Percentiles rank a stretch among this genome's conserved stretches.
Conservation (phyloP, 1,140 invertebrate species). For the Cylas formicarius region DNA sequence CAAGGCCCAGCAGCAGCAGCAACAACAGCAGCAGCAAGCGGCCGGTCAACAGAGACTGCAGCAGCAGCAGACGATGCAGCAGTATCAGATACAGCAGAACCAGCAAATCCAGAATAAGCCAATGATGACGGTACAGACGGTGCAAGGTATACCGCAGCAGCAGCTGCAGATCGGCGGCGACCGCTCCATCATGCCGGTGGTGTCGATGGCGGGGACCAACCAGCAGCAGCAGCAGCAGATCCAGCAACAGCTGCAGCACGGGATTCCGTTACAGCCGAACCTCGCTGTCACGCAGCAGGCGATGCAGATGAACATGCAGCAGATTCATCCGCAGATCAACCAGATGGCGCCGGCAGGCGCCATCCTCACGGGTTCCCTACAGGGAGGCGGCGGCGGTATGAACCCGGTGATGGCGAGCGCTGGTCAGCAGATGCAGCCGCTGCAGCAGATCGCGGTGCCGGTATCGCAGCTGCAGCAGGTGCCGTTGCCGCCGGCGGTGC, state of each 20-base stretch:
- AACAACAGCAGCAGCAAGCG: conserved; percentile 43
- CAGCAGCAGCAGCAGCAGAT: conserved; percentile 41
- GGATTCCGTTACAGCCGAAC: conserved; percentile 36
- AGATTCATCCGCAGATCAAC: conserved; percentile 44
- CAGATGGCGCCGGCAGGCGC: conserved; percentile 45
- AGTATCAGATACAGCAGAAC: conserved; percentile 44
- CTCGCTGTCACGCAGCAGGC: conserved; percentile 40
- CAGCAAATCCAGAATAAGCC: conserved; percentile 51
- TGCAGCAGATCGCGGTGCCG: conserved; percentile 41
- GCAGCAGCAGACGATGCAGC: conserved; percentile 41
- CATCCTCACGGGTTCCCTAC: conserved; percentile 43
- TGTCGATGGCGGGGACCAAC: conserved; percentile 47
- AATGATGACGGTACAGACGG: conserved; percentile 45
- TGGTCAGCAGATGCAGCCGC: conserved; percentile 41
- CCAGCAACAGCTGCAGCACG: conserved; percentile 31
- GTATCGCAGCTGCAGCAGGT: conserved; percentile 34
- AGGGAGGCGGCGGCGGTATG: conserved; percentile 36
- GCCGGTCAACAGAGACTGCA: conserved; percentile 45
- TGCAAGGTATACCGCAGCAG: conserved; percentile 44
- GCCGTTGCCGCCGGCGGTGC: conserved; percentile 32
- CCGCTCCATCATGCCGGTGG: conserved; percentile 50
- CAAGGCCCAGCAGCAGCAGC: conserved; percentile 41
- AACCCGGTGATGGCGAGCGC: conserved; percentile 31
- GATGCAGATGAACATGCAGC: conserved; percentile 44
- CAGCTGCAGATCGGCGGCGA: conserved; percentile 42